These are phyloP conservation scores for Apamea anceps DNA, from an alignment of 2,888 invertebrate species.

Conservation along the genomic window DNA sequence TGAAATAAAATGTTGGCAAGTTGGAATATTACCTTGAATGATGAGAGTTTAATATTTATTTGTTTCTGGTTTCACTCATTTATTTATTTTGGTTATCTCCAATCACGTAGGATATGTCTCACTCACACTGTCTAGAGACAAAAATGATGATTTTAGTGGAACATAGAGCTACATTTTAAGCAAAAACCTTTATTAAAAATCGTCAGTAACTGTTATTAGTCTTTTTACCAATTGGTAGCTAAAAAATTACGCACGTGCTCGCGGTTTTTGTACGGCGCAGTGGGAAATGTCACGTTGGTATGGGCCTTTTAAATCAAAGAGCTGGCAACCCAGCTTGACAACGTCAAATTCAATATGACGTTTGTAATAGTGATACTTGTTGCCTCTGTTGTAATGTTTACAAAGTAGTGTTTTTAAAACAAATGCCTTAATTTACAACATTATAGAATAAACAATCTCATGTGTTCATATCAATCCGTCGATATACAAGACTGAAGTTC, in stretches of 20 bases:
- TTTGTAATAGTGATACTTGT: conserved; percentile 51
- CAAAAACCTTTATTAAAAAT: no score
- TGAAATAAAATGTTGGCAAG: conserved; percentile 12
- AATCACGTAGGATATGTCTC: neutral
- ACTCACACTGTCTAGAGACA: neutral
- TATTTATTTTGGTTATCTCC: neutral
- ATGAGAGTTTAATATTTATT: neutral
- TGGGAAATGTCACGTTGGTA: neutral
- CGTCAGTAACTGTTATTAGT: neutral
- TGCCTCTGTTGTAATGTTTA: conserved; percentile 68
- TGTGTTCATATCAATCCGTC: conserved; percentile 52
- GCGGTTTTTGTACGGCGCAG: no score
- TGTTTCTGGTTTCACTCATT: neutral
- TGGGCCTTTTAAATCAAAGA: neutral
- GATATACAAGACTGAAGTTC: conserved; percentile 48
- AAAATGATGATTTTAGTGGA: no score
- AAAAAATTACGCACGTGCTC: neutral
- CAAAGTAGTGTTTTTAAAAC: conserved; percentile 62
- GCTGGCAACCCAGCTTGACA: conserved; percentile 28
- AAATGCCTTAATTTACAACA: conserved; percentile 59
- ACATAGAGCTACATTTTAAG: neutral
- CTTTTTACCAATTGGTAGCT: neutral
- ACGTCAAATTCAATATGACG: conserved; percentile 46
- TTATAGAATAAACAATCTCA: conserved; percentile 49
- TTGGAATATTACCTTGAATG: neutral